Evolutionary conservation across 2,888 invertebrate species (phyloP), one percentile per base, ranked within the genome.

Genomic region (Ligdia adustata): DNA sequence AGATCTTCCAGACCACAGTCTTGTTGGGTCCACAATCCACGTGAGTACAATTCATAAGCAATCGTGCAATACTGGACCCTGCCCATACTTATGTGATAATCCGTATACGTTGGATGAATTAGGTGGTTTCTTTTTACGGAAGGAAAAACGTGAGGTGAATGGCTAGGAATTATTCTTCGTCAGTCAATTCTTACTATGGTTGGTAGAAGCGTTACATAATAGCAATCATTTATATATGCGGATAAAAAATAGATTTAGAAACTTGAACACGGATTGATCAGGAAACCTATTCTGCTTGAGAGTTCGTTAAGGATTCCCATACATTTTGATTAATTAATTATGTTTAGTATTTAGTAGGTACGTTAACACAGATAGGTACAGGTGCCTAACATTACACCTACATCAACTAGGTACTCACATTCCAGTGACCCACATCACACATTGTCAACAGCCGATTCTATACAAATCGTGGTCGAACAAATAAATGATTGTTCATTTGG

Each of bases 61-160:
- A 42, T 26, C 46, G 48, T 35, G 41, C 52, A 53, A 51, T 47
- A 38, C 41, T 56, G 50, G 49, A 59, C 12, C 52, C 52, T 46
- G 52, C 35, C 72, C 69, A 63, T 67, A 69, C 56, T 49, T 34
- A 35, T 57, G 62, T 69, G 64, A 50, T 69, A 69, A 72, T 66
- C 46, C 50, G 24, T 49, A n/a, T n/a, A 58, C 66, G 60, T 52
- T 46, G 47, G 39, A 55, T 61, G 62, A 68, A 68, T 68, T 45
- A n/a, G n/a, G n/a, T n/a, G 54, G 52, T 41, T 43, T 49, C 65
- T 54, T 52, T 52, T 49, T 55, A 58, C 12, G 56, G 61, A 32
- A 52, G 39, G 35, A 49, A 32, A 9, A 37, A 39, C 54, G 54
- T 60, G 62, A 37, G 20, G 24, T 28, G 68, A 60, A 65, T 71